Base-by-base conservation (phyloP, 2,797 vertebrate genomes). In the Gallinago solitaria region DNA sequence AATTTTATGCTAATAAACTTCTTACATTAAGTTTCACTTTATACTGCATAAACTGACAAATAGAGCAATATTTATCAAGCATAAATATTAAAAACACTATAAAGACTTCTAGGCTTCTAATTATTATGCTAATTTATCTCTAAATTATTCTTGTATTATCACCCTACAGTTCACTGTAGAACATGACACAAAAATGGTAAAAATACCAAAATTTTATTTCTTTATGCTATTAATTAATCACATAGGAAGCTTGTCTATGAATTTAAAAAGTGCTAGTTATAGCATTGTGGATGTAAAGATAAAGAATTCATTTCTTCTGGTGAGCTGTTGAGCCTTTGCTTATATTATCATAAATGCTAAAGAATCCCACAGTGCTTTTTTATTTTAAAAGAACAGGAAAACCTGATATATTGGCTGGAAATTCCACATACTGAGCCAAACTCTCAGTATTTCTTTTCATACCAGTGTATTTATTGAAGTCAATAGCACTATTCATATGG, bases 11-110 rank as follows among this genome's bases (percentile, higher is more conserved):
- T 96, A 97, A 97, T 94, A 92, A 83, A 83, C 50, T 94, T 74
- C 89, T 92, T 92, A 89, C 92, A 96, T 95, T 96, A 96, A 97
- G 87, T 93, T 95, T 97, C 92, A 96, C 89, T 97, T 97, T 95
- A 96, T 94, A 87, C 90, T 77, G 95, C 95, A 97, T 95, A 96
- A 97, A 96, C 95, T 95, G 95, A 97, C 94, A 96, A 97, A 96
- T 93, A 95, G 89, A 97, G 92, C 89, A 96, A 96, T 97, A 97
- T 97, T 97, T 97, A 95, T 97, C 87, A 95, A 96, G 91, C 97
- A 97, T 97, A 96, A 97, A 97, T 97, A 97, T 96, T 97, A 97
- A 97, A 96, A 97, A 83, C 92, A 90, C 94, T 93, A 70, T 96
- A 82, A 97, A 97, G 96, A 94, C 79, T 97, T 96, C 90, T 88